These are phyloP conservation scores for Sinodicranocentrus sp. DNA, from an alignment of 2,888 invertebrate genomes.

Conservation along the genomic window DNA sequence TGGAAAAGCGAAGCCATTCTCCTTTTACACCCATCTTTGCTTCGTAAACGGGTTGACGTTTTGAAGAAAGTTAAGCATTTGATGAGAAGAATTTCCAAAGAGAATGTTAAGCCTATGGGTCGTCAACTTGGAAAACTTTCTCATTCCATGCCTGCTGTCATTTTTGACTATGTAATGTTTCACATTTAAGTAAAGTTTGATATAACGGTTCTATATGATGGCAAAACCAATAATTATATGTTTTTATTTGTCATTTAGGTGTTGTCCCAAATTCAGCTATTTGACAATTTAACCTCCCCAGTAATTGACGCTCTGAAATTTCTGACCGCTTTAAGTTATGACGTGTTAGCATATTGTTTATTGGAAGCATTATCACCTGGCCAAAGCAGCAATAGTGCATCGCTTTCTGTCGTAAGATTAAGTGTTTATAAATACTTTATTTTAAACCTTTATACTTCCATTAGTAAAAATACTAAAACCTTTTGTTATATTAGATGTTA, in stretches of 20 bases:
- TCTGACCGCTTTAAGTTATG: constrained; percentile 95
- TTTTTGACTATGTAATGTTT: constrained; percentile 95
- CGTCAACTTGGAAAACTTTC: constrained; percentile 97
- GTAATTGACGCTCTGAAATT: constrained; percentile 99
- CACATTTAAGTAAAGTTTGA: no score
- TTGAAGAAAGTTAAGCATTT: constrained; percentile 96
- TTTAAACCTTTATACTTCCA: background rate
- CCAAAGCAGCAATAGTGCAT: constrained; percentile 63
- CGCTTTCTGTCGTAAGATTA: constrained; percentile 54
- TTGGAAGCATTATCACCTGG: constrained; percentile 90
- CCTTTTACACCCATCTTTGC: constrained; percentile 88
- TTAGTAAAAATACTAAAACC: background rate
- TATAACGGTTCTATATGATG: no score
- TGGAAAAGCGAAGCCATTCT: constrained; percentile 96
- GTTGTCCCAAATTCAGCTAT: constrained; percentile 91
- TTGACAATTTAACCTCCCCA: constrained; percentile 95
- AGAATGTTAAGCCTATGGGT: constrained; percentile 98
- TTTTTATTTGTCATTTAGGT: constrained; percentile 79
- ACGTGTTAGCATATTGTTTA: constrained; percentile 96
- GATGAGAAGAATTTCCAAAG: constrained; percentile 98
- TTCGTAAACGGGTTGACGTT: constrained; percentile 90
- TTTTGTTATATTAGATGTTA: constrained; percentile 71
- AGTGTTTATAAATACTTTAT: constrained; percentile 13
- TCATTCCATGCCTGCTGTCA: constrained; percentile 95
- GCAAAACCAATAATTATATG: no score